These are phyloP conservation scores for Rosalia funebris DNA, from an alignment of 2,888 invertebrate genomes.

Conservation along the genomic window DNA sequence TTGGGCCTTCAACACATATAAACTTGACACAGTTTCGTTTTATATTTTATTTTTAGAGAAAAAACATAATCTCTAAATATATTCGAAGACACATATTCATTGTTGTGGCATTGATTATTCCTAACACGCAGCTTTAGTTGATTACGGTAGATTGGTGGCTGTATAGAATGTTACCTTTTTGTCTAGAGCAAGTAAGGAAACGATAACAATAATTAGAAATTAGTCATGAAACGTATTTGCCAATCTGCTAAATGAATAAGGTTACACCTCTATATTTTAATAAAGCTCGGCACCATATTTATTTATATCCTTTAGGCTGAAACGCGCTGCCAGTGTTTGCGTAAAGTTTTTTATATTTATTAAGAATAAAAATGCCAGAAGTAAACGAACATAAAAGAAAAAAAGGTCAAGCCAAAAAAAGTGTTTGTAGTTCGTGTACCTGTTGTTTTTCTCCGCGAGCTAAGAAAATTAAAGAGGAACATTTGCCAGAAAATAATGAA, in stretches of 20 bases:
- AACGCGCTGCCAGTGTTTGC: neutral
- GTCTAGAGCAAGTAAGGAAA: neutral
- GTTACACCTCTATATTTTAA: constrained; percentile 13
- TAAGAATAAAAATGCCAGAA: constrained; percentile 34
- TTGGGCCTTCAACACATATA: neutral
- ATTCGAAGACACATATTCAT: neutral
- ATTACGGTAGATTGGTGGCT: neutral
- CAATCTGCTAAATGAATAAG: constrained; percentile 11
- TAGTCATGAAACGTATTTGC: constrained; percentile 12
- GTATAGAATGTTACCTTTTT: neutral
- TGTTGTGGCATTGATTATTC: neutral
- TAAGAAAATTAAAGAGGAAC: constrained; percentile 25
- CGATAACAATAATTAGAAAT: constrained; percentile 7
- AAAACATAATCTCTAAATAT: constrained; percentile 2
- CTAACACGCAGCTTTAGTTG: neutral
- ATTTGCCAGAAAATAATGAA: constrained; percentile 10
- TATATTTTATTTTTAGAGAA: neutral
- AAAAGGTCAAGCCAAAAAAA: constrained; percentile 26
- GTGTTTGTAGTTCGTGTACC: constrained; percentile 23
- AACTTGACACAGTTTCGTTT: neutral
- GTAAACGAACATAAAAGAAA: constrained; percentile 24
- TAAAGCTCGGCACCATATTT: constrained; percentile 7
- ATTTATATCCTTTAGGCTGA: constrained; percentile 18
- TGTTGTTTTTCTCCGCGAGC: constrained; percentile 32
- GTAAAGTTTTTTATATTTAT: neutral